Percentiles rank a stretch among this genome's conserved stretches.
phyloP scores from a whole-genome alignment of 1,140 invertebrate species.

The Drosophila takahashii region DNA sequence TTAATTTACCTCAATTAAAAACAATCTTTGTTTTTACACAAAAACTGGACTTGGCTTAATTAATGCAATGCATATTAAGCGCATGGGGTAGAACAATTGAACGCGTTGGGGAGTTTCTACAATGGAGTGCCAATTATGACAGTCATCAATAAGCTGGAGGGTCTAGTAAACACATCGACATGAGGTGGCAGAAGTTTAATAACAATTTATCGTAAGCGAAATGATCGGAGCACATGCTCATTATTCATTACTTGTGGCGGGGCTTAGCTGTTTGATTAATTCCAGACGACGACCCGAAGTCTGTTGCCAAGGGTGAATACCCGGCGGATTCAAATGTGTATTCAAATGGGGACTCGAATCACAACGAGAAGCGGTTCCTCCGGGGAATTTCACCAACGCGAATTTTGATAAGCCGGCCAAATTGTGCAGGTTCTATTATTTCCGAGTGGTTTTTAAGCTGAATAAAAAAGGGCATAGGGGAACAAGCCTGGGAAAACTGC shows the following conservation, averaged over 20 bases:
- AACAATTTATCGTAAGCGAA: slow-evolving; percentile 42
- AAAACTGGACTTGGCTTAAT: slow-evolving; percentile 49
- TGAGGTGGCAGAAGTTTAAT: slow-evolving; percentile 32
- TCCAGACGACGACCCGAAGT: slow-evolving; percentile 18
- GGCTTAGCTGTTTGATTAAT: slow-evolving; percentile 43
- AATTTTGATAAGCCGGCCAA: slow-evolving; percentile 10
- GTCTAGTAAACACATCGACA: slow-evolving; percentile 24
- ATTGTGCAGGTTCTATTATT: neutral
- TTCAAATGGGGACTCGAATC: slow-evolving; percentile 26
- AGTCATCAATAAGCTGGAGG: slow-evolving; percentile 18
- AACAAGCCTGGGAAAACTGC: too few relatives aligned
- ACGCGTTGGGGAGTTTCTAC: slow-evolving; percentile 25
- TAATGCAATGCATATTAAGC: slow-evolving; percentile 58
- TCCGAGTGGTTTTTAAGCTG: neutral
- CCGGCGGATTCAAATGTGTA: slow-evolving; percentile 14
- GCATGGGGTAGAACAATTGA: slow-evolving; percentile 21
- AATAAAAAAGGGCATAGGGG: too few relatives aligned
- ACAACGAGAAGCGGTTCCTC: neutral
- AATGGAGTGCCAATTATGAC: slow-evolving; percentile 26
- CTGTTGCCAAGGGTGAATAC: slow-evolving; percentile 46
- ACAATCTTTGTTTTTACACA: slow-evolving; percentile 25
- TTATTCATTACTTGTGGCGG: slow-evolving; percentile 42
- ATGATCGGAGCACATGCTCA: slow-evolving; percentile 26
- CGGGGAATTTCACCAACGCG: neutral
- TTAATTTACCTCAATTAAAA: slow-evolving; percentile 63